These are phyloP conservation scores for Coregonus suidteri DNA, from an alignment of 2,797 vertebrate species.

Conservation along the genomic window DNA sequence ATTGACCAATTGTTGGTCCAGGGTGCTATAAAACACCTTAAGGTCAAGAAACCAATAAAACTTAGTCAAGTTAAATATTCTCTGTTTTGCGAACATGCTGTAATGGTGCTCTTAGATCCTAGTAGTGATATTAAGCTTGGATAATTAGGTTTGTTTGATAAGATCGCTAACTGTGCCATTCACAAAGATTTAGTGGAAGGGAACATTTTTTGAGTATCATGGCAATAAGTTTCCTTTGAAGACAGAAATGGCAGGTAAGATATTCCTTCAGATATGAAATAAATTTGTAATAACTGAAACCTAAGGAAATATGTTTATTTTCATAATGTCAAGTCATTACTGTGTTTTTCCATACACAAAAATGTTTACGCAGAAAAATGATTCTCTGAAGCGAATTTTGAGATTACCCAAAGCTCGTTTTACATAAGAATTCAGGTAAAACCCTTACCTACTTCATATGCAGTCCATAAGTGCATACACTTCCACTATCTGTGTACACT, in stretches of 20 bases:
- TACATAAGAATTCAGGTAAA: conserved; percentile 29
- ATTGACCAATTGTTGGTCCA: conserved; percentile 14
- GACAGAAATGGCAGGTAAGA: conserved; percentile 40
- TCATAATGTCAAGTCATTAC: conserved; percentile 27
- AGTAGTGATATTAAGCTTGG: conserved; percentile 34
- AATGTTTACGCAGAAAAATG: not conserved
- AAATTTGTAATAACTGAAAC: conserved; percentile 43
- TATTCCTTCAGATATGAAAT: conserved; percentile 36
- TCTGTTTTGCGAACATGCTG: conserved; percentile 35
- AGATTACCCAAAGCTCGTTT: not conserved
- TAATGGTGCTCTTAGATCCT: conserved; percentile 23
- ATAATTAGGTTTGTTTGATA: conserved; percentile 58
- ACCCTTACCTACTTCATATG: conserved; percentile 37
- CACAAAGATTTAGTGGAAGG: conserved; percentile 40
- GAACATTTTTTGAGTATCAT: conserved; percentile 36
- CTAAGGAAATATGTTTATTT: conserved; percentile 48
- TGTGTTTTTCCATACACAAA: conserved; percentile 34
- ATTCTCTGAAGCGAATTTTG: too few species aligned
- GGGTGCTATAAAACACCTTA: conserved; percentile 56
- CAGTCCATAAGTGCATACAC: not conserved
- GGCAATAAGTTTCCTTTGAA: conserved; percentile 45
- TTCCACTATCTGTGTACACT: not conserved
- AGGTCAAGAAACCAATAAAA: conserved; percentile 62
- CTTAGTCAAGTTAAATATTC: conserved; percentile 64
- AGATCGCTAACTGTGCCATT: conserved; percentile 22